These are phyloP conservation scores for Ctenicera cuprea DNA, from an alignment of 2,888 invertebrate species.

Conservation along the genomic window DNA sequence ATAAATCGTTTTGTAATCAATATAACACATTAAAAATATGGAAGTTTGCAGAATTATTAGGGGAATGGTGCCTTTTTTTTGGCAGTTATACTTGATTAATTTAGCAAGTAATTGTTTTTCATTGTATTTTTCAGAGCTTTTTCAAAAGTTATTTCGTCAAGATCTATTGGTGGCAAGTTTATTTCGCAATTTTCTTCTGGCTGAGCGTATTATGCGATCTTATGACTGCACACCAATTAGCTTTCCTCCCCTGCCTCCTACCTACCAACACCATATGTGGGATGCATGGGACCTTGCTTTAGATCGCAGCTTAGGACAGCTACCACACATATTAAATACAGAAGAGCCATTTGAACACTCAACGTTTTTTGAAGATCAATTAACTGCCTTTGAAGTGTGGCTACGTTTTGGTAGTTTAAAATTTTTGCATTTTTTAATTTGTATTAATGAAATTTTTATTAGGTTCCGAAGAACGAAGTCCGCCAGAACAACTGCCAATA, in stretches of 20 bases:
- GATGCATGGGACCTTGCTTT: slow-evolving; percentile 98
- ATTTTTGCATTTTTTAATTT: not conserved
- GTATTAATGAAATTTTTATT: slow-evolving; percentile 15
- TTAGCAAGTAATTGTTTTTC: too few relatives aligned
- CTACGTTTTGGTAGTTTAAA: slow-evolving; percentile 80
- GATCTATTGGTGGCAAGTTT: slow-evolving; percentile 98
- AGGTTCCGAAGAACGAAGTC: slow-evolving; percentile 83
- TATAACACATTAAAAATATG: too few relatives aligned
- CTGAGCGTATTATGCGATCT: slow-evolving; percentile 95
- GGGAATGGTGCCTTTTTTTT: too few relatives aligned
- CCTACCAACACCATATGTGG: slow-evolving; percentile 95
- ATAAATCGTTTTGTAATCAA: too few relatives aligned
- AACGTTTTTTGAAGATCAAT: slow-evolving; percentile 97
- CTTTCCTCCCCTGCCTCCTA: slow-evolving; percentile 92
- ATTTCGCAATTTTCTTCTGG: slow-evolving; percentile 97
- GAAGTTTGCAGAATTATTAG: too few relatives aligned
- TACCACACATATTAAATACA: slow-evolving; percentile 84
- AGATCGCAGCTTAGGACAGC: slow-evolving; percentile 94
- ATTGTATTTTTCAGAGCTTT: slow-evolving; percentile 80
- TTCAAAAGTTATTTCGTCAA: slow-evolving; percentile 97
- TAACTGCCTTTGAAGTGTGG: slow-evolving; percentile 98
- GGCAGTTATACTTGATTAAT: too few relatives aligned
- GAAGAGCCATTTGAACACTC: slow-evolving; percentile 82
- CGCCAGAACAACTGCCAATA: slow-evolving; percentile 97
- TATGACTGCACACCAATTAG: slow-evolving; percentile 99